Evolutionary conservation across 2,797 vertebrate genomes (phyloP), one percentile per base, ranked within the genome.

Genomic region (Orientallactaga sibirica): DNA sequence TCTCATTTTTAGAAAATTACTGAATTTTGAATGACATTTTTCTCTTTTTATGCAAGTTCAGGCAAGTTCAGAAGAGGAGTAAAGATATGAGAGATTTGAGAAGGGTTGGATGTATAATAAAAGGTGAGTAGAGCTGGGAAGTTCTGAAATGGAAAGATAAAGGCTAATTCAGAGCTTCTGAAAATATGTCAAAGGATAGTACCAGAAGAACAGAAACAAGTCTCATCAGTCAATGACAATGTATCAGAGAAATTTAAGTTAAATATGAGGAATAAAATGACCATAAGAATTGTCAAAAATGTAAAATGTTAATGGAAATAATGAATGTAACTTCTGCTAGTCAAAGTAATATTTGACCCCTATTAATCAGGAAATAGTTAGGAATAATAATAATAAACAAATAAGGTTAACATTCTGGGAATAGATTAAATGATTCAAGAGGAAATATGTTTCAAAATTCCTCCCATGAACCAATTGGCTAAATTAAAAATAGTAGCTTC

Each of bases 251-350:
- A 92, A 90, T 80, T 92, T 80, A 87, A 94, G 58, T 86, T 77
- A 97, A 96, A 88, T 90, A 88, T 41, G 93, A 95, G 90, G 93
- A 95, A 92, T 90, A 93, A 88, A 19, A 88, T 91, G 78, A 90
- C 73, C 43, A 25, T 37, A 64, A 90, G 86, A 89, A 96, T 74
- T 92, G 95, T 96, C 1, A 33, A 78, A 0, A 16, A 66, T 86
- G 67, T 66, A 81, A 48, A 95, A 88, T 95, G 74, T 95, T 83
- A 93, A 92, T 86, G 90, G 77, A 94, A 96, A 96, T 93, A 89
- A 88, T 62, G 37, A 84, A 66, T 92, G 93, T 90, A 78, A 85
- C 75, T 92, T 94, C 94, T 95, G 74, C 70, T 94, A 94, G 93
- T 96, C 90, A 86, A 73, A 94, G 85, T 78, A 94, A 52, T 58